Conservation (phyloP, 2,888 invertebrate species). For the Cerastis leucographa region DNA sequence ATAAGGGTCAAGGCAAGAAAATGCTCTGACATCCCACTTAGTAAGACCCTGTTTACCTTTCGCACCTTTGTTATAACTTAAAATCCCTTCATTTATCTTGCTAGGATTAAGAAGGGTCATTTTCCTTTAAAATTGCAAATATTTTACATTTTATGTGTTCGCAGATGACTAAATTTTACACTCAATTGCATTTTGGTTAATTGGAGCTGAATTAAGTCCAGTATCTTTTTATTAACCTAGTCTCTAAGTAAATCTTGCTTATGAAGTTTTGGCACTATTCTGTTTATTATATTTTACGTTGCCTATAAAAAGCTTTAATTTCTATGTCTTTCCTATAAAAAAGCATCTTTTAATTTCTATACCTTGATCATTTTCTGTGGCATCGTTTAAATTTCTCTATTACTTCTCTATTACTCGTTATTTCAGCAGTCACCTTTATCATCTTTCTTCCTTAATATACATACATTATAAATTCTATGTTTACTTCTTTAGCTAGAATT, state of each 20-base stretch:
- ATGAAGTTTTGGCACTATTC: too few relatives aligned
- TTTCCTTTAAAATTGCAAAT: conserved; percentile 17
- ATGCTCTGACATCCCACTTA: conserved; percentile 44
- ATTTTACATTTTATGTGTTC: background rate
- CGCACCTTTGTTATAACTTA: conserved; percentile 9
- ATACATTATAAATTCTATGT: background rate
- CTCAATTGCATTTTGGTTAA: background rate
- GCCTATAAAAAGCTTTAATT: too few relatives aligned
- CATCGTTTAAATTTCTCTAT: too few relatives aligned
- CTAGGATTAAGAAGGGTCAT: background rate
- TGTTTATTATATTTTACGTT: background rate
- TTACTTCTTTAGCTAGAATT: background rate
- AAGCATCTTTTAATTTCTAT: too few relatives aligned
- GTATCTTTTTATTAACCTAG: background rate
- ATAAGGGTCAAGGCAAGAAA: conserved; percentile 32
- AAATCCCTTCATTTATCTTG: conserved; percentile 25
- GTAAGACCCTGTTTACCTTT: conserved; percentile 29
- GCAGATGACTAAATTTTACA: conserved; percentile 28
- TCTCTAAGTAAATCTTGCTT: background rate
- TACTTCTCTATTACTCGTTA: too few relatives aligned
- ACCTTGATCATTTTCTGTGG: too few relatives aligned
- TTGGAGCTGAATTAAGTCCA: background rate
- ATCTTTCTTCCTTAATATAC: background rate
- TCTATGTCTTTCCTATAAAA: too few relatives aligned
- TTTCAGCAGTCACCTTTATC: too few relatives aligned